Evolutionary conservation across 2,888 invertebrate species (phyloP), one percentile per base, ranked within the genome.

Genomic region (Drosophila dives): DNA sequence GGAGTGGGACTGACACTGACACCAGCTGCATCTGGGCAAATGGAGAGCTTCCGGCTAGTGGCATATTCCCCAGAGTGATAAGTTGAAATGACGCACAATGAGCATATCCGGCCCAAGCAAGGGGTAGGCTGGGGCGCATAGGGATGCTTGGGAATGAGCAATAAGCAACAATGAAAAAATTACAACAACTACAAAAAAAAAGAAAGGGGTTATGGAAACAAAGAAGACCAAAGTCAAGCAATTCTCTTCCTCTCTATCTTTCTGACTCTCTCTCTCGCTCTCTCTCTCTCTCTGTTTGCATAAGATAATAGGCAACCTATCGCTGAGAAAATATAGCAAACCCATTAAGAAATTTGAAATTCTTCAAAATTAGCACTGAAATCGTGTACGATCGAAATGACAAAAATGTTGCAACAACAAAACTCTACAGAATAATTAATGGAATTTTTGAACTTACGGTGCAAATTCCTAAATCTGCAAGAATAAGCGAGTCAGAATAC

Each of bases 401-500:
- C 45, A 48, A 26, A 7, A 34, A 26, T 29, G 32, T 40, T 32
- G 40, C 50, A 49, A 45, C 26, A 45, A 54, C 56, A 59, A 53
- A 67, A 67, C 69, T 65, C 60, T 42, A 53, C 51, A 62, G 62
- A 66, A 82, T 85, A 87, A 84, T 84, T 85, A 84, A 84, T 84
- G 85, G 85, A 84, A 87, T 87, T 87, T 81, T 76, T 82, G 81
- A 84, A 86, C 85, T 86, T 83, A 87, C 56, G 67, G 84, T 82
- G 81, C 83, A 80, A 82, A 76, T 74, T 53, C 68, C 62, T 20
- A 64, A 55, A 69, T 61, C 65, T 59, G 59, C 60, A 80, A 73
- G 5, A 54, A 29, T 17, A 49, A 10, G 4, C 23, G 15, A 15
- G 23, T 15, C 15, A 8, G 45, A 45, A 15, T 45, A 26, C 15